A percentile compares a stretch with the other conserved stretches of the same genome.
Conservation (phyloP, 2,888 invertebrate species). For the Amphipyra tragopoginis region DNA sequence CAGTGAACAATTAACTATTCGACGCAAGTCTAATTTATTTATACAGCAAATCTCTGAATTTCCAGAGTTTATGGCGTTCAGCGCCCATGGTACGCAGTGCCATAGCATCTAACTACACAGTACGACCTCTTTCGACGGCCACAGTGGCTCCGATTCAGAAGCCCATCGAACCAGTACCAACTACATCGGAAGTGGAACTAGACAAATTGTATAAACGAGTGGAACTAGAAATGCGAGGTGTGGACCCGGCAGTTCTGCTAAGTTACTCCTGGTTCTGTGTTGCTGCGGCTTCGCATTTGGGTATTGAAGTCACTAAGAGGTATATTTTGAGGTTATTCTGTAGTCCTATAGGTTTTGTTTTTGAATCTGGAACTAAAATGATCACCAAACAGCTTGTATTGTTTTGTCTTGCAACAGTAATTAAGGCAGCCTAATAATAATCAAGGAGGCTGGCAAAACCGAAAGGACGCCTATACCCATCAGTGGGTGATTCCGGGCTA, state of each 20-base stretch:
- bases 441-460: too few relatives aligned
- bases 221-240: slow-evolving; percentile 95
- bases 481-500: too few relatives aligned
- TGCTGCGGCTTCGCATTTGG: slow-evolving; percentile 94
- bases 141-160: slow-evolving; percentile 65
- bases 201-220: slow-evolving; percentile 95
- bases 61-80: slow-evolving; percentile 77
- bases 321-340: slow-evolving; percentile 74
- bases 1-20: not conserved
- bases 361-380: too few relatives aligned
- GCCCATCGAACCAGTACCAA: slow-evolving; percentile 64
- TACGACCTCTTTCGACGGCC: slow-evolving; percentile 68
- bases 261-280: slow-evolving; percentile 96
- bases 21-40: not conserved
- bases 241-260: slow-evolving; percentile 96
- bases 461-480: too few relatives aligned
- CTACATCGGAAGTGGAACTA: slow-evolving; percentile 84
- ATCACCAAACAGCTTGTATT: too few relatives aligned
- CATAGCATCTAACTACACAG: slow-evolving; percentile 59
- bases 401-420: too few relatives aligned
- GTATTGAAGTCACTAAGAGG: slow-evolving; percentile 93
- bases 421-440: too few relatives aligned
- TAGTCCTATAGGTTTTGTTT: too few relatives aligned
- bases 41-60: slow-evolving; percentile 1
- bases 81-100: slow-evolving; percentile 66